Conservation (phyloP, 2,888 invertebrate species). For the Ceramica pisi region DNA sequence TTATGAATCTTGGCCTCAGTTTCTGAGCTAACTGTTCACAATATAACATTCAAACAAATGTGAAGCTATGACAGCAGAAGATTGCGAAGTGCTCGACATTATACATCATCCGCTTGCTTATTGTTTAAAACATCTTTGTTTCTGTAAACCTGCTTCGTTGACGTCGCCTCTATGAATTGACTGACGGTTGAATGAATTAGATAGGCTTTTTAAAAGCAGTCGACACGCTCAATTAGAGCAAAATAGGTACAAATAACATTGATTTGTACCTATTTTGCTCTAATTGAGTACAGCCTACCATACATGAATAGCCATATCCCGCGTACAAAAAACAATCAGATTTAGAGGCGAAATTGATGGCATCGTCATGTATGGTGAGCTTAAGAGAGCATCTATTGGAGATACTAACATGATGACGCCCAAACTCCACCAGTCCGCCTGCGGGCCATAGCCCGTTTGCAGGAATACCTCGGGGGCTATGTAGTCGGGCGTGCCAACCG, state of each 20-base stretch:
- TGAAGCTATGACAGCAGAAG: background rate
- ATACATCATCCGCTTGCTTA: background rate
- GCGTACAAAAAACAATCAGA: background rate
- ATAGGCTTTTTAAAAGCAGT: background rate
- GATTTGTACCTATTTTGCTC: too few relatives aligned
- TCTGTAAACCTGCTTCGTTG: too few relatives aligned
- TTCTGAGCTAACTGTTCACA: conserved; percentile 15
- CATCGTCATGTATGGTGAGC: conserved; percentile 8
- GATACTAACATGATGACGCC: conserved; percentile 98
- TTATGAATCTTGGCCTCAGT: background rate
- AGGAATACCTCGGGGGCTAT: conserved; percentile 99
- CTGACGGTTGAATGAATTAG: background rate
- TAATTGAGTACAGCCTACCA: conserved; percentile 18
- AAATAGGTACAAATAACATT: conserved; percentile 1
- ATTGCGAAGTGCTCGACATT: background rate
- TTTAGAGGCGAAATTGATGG: background rate
- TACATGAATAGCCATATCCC: background rate
- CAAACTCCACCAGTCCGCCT: conserved; percentile 99
- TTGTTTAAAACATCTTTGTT: conserved; percentile 7
- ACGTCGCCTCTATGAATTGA: background rate
- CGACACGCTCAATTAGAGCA: background rate
- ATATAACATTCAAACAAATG: conserved; percentile 6
- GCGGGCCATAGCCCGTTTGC: conserved; percentile 99
- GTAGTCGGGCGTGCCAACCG: conserved; percentile 99
- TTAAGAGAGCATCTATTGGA: background rate